Base-by-base conservation (phyloP, 1,140 invertebrate genomes). In the Chironomus tepperi region DNA sequence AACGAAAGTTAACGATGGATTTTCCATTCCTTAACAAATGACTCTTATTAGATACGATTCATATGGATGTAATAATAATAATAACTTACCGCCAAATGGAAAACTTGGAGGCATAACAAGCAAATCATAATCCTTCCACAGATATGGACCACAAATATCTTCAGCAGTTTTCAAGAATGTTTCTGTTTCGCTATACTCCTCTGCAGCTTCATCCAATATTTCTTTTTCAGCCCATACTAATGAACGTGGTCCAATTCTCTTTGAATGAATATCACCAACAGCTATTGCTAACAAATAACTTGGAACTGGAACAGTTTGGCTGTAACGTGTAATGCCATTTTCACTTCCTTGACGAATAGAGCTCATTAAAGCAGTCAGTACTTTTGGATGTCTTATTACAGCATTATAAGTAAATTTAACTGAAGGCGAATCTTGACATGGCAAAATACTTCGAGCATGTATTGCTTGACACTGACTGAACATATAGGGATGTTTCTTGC, bases 391-490 rank as follows among this genome's bases (percentile, higher is more conserved):
- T 73, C 87, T 87, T 34, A 97, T 91, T 77, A 88, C 87, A 3
- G 96, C 95, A 75, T 87, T 87, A 79, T 96, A 98, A 3, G 92
- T 90, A 75, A 89, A 88, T 84, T 98, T 98, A 0, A 96, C 91
- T n/a, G 88, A 86, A 3, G 96, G 96, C 0, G 95, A 93, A 83
- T 98, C 96, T 87, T 98, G 96, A 80, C 95, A 97, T 3, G 97
- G 96, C 12, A 97, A 75, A 75, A 98, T 88, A 8, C 93, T 93
- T 73, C 95, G 85, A 2, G 91, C 91, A 84, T 96, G 93, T 77
- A 97, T 96, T 10, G 96, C 90, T 90, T 96, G 90, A 83, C 93
- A 96, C 83, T 98, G 95, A 76, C 93, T 96, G 84, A 94, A 98
- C 76, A 98, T 79, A 81, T 94, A 98, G 0, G 96, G 96, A 79